Conservation (phyloP, 2,797 vertebrate species). For the Falco novaeseelandiae region DNA sequence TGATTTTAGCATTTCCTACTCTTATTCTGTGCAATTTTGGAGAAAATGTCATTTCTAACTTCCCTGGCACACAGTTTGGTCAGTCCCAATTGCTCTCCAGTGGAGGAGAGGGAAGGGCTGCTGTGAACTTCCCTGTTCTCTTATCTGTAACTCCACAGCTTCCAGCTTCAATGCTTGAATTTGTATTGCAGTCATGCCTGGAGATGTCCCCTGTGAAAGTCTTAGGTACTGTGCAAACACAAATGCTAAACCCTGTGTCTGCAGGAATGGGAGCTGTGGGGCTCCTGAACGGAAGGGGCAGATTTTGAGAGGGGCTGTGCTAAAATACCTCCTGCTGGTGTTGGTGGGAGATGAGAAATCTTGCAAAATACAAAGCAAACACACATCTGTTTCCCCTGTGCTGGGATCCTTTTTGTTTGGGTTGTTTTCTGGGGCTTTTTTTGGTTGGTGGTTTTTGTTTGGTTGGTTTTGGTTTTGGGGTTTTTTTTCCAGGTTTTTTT, state of each 20-base stretch:
- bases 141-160: neutral
- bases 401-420: neutral
- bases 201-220: neutral
- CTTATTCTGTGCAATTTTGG: neutral
- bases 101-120: neutral
- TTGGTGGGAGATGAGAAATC: fast-evolving
- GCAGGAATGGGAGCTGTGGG: neutral
- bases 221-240: neutral
- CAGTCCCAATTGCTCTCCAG: neutral
- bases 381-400: neutral
- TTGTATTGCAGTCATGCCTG: neutral
- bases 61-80: neutral
- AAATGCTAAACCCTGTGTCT: neutral
- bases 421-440: no score
- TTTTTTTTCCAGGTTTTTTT: neutral
- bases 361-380: neutral
- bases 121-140: neutral
- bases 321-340: neutral
- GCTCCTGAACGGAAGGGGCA: neutral
- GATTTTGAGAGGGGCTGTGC: neutral
- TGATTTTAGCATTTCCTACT: neutral
- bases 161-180: neutral
- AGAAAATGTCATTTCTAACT: neutral
- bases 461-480: neutral
- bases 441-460: neutral